Base-by-base conservation (phyloP, 1,140 invertebrate genomes). In the Drosophila varians region DNA sequence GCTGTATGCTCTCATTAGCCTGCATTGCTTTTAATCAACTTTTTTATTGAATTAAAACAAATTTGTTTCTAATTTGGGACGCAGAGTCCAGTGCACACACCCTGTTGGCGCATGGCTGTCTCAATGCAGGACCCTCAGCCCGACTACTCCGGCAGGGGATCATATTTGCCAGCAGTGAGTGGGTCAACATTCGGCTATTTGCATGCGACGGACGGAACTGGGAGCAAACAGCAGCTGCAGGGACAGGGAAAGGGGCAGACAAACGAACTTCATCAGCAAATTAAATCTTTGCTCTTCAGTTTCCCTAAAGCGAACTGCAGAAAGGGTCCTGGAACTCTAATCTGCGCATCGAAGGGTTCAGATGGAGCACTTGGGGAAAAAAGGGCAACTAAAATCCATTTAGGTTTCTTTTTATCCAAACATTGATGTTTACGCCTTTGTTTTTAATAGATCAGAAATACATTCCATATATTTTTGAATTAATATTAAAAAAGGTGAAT, bases 1-100 rank as follows among this genome's bases (percentile, higher is more conserved):
- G 26, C 62, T 58, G 61, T 40, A 68, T 57, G 40, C 9, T 55
- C 70, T 51, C 54, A 65, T 72, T 72, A 68, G 55, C 72, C 28
- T 49, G 45, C 43, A 51, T 75, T 62, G 55, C 69, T 74, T 76
- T 77, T 73, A 84, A 84, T 86, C 76, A 80, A 86, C 62, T 48
- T 66, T 74, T 73, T 65, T 68, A 84, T 86, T 74, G 72, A 76
- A 84, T 80, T 76, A 76, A 79, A 31, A 77, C 76, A 86, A 84
- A 84, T 80, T 86, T 80, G 80, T 65, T 80, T 80, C 71, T 80
- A 87, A 86, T 76, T 76, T 69, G 73, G 40, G 51, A 31, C 45
- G 55, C 53, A 18, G 61, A 23, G 43, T 16, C 54, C 38, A 19
- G 31, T 40, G 51, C 54, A 38, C 57, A 48, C 26, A 46, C n/a